These are phyloP conservation scores for Phainopepla nitens DNA, from an alignment of 2,113 vertebrate species.

Conservation along the genomic window DNA sequence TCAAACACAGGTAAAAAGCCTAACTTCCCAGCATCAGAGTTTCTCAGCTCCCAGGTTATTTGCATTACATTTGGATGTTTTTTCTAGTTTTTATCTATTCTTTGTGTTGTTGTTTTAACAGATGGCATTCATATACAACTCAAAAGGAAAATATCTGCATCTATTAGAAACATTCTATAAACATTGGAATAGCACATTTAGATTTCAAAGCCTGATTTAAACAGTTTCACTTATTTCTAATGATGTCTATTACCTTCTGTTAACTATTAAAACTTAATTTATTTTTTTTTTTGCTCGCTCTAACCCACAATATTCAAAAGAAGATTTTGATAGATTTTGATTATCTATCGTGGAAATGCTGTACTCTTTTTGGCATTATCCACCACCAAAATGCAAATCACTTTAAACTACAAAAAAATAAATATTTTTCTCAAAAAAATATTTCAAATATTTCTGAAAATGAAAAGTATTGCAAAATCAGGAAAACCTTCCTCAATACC, in stretches of 20 bases:
- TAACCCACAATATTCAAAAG: background rate
- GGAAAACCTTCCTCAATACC: background rate
- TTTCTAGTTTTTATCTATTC: background rate
- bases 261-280: background rate
- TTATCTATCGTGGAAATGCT: background rate
- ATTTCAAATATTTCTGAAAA: background rate
- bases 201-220: background rate
- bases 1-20: background rate
- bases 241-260: background rate
- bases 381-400: background rate
- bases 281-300: fast-evolving
- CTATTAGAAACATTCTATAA: background rate
- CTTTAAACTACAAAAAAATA: background rate
- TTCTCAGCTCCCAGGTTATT: background rate
- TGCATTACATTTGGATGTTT: background rate
- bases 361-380: background rate
- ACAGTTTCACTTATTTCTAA: background rate
- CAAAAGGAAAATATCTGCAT: background rate
- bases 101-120: background rate
- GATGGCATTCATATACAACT: background rate
- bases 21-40: background rate
- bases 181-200: background rate
- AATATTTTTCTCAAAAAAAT: background rate
- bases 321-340: background rate
- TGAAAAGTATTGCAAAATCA: background rate